Percentiles rank a stretch among this genome's conserved stretches.
phyloP scores from a whole-genome alignment of 1,140 invertebrate species.

The Pseudomyrmex pallidus region DNA sequence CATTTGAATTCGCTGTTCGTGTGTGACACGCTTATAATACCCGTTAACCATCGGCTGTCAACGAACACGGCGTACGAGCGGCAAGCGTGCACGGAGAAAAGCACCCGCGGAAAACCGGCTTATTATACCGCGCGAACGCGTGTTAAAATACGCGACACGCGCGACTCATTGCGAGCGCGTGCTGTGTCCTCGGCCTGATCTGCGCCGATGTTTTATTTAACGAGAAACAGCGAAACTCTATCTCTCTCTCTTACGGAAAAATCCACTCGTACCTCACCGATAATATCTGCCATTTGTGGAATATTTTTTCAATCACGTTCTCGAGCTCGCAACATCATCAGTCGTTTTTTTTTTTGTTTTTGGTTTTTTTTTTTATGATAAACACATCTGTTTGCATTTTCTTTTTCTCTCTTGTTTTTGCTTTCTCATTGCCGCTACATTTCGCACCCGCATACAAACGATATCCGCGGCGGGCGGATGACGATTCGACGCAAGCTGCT shows the following conservation, averaged over 20 bases:
- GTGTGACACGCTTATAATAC: constrained; percentile 47
- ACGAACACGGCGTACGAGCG: not conserved
- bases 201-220: constrained; percentile 56
- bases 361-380: not conserved
- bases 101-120: not conserved
- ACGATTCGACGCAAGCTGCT: not conserved
- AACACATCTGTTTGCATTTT: constrained; percentile 16
- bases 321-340: constrained; percentile 4
- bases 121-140: not conserved
- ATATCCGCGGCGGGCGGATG: not conserved
- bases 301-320: constrained; percentile 37
- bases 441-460: constrained; percentile 6
- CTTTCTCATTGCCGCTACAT: not conserved
- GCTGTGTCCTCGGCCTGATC: constrained; percentile 47
- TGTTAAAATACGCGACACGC: constrained; percentile 51
- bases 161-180: constrained; percentile 34
- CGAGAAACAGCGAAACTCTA: constrained; percentile 39
- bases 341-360: not conserved
- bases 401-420: constrained; percentile 9
- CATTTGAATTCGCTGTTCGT: constrained; percentile 40
- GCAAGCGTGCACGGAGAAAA: constrained; percentile 15
- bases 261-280: not conserved
- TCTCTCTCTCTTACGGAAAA: not conserved
- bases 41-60: constrained; percentile 39
- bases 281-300: constrained; percentile 20